These are phyloP conservation scores for Nerophis ophidion DNA, from an alignment of 2,113 vertebrate genomes.

Conservation along the genomic window DNA sequence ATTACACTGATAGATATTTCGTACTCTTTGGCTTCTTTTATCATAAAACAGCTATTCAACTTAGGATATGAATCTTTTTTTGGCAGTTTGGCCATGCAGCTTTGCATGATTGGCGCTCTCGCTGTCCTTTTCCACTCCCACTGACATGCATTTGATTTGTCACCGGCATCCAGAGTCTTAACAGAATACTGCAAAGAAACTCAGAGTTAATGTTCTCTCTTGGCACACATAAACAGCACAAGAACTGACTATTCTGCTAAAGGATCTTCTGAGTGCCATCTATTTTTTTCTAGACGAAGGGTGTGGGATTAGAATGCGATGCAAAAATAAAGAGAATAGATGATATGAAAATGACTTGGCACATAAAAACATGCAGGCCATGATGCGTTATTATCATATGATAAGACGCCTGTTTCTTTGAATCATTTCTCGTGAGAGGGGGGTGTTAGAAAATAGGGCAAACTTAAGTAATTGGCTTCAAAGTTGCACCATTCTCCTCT, in stretches of 20 bases:
- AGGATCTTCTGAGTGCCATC: slow-evolving; percentile 49
- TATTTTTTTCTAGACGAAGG: background rate
- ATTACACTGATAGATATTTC: slow-evolving; percentile 10
- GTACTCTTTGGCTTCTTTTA: slow-evolving; percentile 19
- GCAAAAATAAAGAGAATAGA: slow-evolving; percentile 52
- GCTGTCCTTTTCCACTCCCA: slow-evolving; percentile 59
- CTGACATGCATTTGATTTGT: slow-evolving; percentile 67
- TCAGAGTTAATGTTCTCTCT: slow-evolving; percentile 66
- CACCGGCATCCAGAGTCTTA: slow-evolving; percentile 67
- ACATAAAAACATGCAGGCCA: slow-evolving; percentile 35
- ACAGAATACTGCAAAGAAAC: slow-evolving; percentile 62
- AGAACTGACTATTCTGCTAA: slow-evolving; percentile 58
- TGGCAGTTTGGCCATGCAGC: slow-evolving; percentile 56
- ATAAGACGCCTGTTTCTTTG: slow-evolving; percentile 49
- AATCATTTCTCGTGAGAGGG: slow-evolving; percentile 34
- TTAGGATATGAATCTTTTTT: slow-evolving; percentile 69
- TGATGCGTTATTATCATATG: slow-evolving; percentile 43
- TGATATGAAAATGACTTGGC: slow-evolving; percentile 43
- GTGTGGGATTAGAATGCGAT: slow-evolving; percentile 58
- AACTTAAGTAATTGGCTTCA: slow-evolving; percentile 67
- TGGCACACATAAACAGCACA: slow-evolving; percentile 52
- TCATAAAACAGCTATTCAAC: slow-evolving; percentile 41
- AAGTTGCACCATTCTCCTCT: slow-evolving; percentile 55
- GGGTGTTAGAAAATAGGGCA: slow-evolving; percentile 48
- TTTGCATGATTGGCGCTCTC: slow-evolving; percentile 70